These are phyloP conservation scores for Morpho achilles DNA, from an alignment of 2,888 invertebrate genomes.

Conservation along the genomic window DNA sequence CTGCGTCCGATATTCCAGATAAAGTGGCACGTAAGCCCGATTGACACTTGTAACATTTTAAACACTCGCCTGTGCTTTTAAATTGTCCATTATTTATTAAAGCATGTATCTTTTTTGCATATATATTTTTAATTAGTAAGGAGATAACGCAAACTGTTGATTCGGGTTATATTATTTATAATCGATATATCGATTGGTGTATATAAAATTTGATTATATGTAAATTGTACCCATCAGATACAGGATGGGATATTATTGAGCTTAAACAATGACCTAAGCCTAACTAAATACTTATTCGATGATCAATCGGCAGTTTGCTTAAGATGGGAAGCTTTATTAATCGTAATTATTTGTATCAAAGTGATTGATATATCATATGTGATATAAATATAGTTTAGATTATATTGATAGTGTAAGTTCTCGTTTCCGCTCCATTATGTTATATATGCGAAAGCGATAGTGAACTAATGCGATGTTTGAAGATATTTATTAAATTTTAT, in stretches of 20 bases:
- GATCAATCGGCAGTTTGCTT: constrained; percentile 52
- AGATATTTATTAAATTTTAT: constrained; percentile 60
- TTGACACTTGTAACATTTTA: constrained; percentile 49
- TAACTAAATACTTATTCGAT: constrained; percentile 5
- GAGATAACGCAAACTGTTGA: constrained; percentile 48
- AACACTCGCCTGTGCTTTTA: constrained; percentile 39
- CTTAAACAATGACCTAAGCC: no score
- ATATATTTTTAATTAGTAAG: constrained; percentile 37
- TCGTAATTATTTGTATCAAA: constrained; percentile 54
- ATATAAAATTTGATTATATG: no score
- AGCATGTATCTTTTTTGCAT: constrained; percentile 43
- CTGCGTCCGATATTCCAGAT: constrained; percentile 61
- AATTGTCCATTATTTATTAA: constrained; percentile 38
- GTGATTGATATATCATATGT: constrained; percentile 73
- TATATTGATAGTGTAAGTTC: constrained; percentile 41
- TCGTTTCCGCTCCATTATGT: constrained; percentile 38
- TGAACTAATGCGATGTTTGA: constrained; percentile 45
- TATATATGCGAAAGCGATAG: constrained; percentile 40
- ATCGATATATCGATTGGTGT: not conserved
- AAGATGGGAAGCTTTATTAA: constrained; percentile 56
- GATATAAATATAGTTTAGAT: constrained; percentile 67
- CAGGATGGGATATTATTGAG: no score
- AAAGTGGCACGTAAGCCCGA: constrained; percentile 53
- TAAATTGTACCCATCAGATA: no score
- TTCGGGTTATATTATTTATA: constrained; percentile 18